These are phyloP conservation scores for Macrobrachium rosenbergii DNA, from an alignment of 1,140 invertebrate species.

Conservation along the genomic window DNA sequence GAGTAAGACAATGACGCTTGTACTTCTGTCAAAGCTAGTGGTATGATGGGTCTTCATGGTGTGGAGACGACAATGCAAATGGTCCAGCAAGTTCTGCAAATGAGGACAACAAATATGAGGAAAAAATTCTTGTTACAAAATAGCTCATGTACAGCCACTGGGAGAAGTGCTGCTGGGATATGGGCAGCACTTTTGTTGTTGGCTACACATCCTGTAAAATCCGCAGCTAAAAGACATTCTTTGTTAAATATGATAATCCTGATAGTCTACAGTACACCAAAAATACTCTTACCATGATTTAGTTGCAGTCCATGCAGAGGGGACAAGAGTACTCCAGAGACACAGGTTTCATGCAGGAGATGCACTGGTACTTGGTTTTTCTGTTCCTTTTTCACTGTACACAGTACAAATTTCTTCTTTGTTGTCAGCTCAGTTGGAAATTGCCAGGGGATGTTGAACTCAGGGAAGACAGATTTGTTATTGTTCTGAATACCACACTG, in stretches of 20 bases:
- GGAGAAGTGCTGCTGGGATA: constrained; percentile 20
- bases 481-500: not conserved
- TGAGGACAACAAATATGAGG: not conserved
- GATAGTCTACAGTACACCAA: constrained; percentile 8
- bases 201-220: not conserved
- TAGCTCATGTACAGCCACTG: constrained; percentile 11
- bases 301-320: not conserved
- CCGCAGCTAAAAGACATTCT: not conserved
- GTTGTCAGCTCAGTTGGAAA: too few species aligned
- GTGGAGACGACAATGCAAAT: constrained; percentile 12
- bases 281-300: not conserved
- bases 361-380: too few species aligned
- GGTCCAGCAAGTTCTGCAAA: constrained; percentile 13
- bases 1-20: not conserved
- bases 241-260: not conserved
- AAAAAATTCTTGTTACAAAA: constrained; percentile 14
- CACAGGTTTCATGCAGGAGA: too few species aligned
- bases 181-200: not conserved
- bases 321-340: not conserved
- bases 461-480: too few species aligned
- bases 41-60: not conserved
- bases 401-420: too few species aligned
- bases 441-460: too few species aligned
- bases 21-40: too few species aligned
- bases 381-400: too few species aligned